A percentile compares a stretch with the other conserved stretches of the same genome.
These are phyloP conservation scores for Papilio helenus DNA, from an alignment of 1,140 invertebrate genomes.

Conservation along the genomic window DNA sequence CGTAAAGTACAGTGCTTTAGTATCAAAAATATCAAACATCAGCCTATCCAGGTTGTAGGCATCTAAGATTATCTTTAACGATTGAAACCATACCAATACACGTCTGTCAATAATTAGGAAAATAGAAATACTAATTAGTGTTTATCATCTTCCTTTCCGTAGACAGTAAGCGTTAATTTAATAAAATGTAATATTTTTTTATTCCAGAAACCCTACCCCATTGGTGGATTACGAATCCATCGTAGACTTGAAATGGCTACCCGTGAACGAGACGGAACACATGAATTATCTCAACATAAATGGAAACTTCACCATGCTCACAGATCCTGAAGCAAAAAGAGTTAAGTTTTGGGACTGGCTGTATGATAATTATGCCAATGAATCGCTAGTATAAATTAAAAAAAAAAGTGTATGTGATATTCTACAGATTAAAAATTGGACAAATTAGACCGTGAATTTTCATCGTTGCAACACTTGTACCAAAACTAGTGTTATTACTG, in stretches of 20 bases:
- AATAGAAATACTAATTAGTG: neutral
- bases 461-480: no score
- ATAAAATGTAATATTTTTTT: neutral
- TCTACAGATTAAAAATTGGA: neutral
- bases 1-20: no score
- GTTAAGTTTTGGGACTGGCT: constrained; percentile 85
- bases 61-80: neutral
- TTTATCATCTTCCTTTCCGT: neutral
- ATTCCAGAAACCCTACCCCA: constrained; percentile 83
- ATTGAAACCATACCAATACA: neutral
- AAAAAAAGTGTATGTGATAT: constrained; percentile 35
- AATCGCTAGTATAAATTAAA: constrained; percentile 44
- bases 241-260: constrained; percentile 82
- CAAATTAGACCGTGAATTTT: no score
- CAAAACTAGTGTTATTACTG: neutral
- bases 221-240: constrained; percentile 74
- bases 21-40: neutral
- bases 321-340: constrained; percentile 81
- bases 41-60: neutral
- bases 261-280: constrained; percentile 78
- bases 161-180: neutral
- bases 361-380: constrained; percentile 80
- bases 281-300: constrained; percentile 84
- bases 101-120: neutral
- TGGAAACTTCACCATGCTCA: constrained; percentile 75